Conservation (phyloP, 2,797 vertebrate species). For the Phrynocephalus vlangalii region DNA sequence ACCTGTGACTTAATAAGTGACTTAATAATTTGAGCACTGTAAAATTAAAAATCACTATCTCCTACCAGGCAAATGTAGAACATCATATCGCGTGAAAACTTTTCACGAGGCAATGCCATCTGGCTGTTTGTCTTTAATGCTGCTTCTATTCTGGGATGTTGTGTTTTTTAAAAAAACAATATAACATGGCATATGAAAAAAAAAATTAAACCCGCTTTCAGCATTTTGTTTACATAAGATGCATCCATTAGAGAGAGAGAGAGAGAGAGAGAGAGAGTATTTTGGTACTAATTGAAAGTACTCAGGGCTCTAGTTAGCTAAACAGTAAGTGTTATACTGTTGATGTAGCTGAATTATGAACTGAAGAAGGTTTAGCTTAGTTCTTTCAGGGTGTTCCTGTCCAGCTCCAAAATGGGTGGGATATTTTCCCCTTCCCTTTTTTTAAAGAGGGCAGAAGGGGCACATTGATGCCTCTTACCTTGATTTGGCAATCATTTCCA, state of each 20-base stretch:
- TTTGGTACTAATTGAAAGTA: background rate
- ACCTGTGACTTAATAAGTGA: too few relatives aligned
- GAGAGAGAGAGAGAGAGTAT: background rate
- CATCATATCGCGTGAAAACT: constrained; percentile 4
- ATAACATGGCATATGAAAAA: constrained; percentile 18
- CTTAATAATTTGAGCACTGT: background rate
- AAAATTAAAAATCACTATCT: constrained; percentile 11
- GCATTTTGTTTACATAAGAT: background rate
- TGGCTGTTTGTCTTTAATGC: background rate
- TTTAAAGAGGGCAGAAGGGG: background rate
- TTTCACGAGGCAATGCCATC: background rate
- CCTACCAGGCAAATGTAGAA: background rate
- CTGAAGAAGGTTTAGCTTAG: background rate
- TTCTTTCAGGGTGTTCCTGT: background rate
- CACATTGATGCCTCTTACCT: background rate
- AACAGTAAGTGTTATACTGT: background rate
- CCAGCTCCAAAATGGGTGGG: background rate
- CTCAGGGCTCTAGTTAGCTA: background rate
- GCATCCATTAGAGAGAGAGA: too few relatives aligned
- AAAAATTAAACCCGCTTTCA: background rate
- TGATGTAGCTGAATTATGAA: background rate
- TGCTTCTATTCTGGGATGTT: background rate
- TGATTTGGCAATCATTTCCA: background rate
- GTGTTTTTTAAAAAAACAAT: background rate
- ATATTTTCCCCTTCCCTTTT: background rate